Base-by-base conservation (phyloP, 2,113 vertebrate genomes). In the Misgurnus anguillicaudatus region DNA sequence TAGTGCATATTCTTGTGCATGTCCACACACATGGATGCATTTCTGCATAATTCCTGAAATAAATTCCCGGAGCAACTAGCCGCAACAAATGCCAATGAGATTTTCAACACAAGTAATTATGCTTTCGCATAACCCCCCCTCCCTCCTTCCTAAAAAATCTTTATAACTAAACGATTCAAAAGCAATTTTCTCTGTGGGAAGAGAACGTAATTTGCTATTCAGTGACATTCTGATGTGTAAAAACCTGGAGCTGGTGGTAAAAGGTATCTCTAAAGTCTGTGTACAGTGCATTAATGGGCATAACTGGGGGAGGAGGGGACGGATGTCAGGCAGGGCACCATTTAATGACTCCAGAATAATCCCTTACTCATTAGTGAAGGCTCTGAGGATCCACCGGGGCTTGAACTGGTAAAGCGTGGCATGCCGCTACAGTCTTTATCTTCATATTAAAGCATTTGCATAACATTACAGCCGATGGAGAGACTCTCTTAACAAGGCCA, bases 161-260 rank as follows among this genome's bases (percentile, higher is more conserved):
- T 93, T 93, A 94, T 93, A 93, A 94, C 92, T 91, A 93, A 93
- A 90, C 89, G 90, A 94, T 93, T 94, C 91, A 85, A 90, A 91
- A 92, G 92, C 91, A 94, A 94, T 94, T 94, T 94, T 92, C 93
- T 93, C 93, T 87, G 92, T 93, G 90, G 92, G 93, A 91, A 90
- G 89, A 93, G 91, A 91, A 92, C 93, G 92, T 93, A 92, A 94
- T 93, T 93, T 93, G 92, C 93, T 93, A 91, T 93, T 93, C 91
- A 89, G 90, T 92, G 91, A 92, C 92, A 94, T 91, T 91, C 89
- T 91, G 91, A 91, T 93, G 92, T 92, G 92, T 92, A 91, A 94
- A 91, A 92, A 91, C 86, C 91, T 88, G 89, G 87, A 91, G 90
- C 87, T 55, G 86, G 87, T 83, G 86, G 91, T 92, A 92, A 92